Conservation (phyloP, 2,888 invertebrate species). For the Gastracanthus pulcherrimus region DNA sequence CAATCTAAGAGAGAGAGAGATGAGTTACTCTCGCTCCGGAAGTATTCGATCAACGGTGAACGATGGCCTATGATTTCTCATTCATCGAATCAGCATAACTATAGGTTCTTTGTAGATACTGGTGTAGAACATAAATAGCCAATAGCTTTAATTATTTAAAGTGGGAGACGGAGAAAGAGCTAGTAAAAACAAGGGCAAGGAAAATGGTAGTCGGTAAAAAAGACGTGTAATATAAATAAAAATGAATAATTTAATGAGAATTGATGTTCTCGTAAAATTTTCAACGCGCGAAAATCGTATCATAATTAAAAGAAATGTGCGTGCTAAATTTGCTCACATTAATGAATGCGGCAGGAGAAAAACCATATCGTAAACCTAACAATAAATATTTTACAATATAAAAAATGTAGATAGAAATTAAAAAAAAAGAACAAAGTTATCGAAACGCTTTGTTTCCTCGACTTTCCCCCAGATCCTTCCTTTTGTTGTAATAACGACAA, state of each 20-base stretch:
- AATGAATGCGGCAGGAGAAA: constrained; percentile 65
- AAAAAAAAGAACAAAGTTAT: constrained; percentile 65
- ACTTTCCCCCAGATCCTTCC: constrained; percentile 36
- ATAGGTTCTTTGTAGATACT: constrained; percentile 76
- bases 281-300: constrained; percentile 50
- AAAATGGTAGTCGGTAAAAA: constrained; percentile 36
- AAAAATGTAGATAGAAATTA: constrained; percentile 75
- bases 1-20: constrained; percentile 38
- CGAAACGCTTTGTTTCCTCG: constrained; percentile 57
- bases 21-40: constrained; percentile 50
- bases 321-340: constrained; percentile 58
- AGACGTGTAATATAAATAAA: constrained; percentile 66
- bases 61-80: constrained; percentile 67
- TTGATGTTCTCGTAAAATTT: constrained; percentile 33
- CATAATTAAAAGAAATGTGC: constrained; percentile 55
- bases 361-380: constrained; percentile 77
- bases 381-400: constrained; percentile 77
- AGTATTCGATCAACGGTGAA: constrained; percentile 63
- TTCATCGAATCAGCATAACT: constrained; percentile 72
- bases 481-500: constrained; percentile 50
- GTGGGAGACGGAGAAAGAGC: constrained; percentile 70
- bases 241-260: constrained; percentile 36
- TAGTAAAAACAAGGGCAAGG: constrained; percentile 56
- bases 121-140: constrained; percentile 73
- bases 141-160: constrained; percentile 77